Evolutionary conservation across 2,797 vertebrate genomes (phyloP).

Genomic region (Sebastes trivittatus): DNA sequence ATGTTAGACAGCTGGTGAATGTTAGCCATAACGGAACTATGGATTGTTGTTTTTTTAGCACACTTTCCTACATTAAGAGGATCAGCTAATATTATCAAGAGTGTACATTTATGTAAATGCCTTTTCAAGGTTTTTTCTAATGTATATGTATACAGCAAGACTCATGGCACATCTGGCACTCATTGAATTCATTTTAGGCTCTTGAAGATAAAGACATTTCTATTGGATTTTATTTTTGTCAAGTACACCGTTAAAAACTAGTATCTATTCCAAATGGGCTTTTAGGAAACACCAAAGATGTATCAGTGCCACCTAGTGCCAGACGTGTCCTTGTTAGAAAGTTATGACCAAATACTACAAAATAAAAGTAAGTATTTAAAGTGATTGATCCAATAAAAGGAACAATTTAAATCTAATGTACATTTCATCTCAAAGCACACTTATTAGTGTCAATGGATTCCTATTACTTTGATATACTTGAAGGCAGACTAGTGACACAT

Average conservation of each 20-base stretch:
- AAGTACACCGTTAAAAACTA: not conserved
- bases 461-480: not conserved
- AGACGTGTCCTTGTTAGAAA: not conserved
- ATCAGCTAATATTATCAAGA: not conserved
- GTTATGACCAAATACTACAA: not conserved
- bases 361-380: not conserved
- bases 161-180: not conserved
- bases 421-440: not conserved
- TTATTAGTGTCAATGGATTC: not conserved
- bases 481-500: not conserved
- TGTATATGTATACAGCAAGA: not conserved
- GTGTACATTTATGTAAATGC: not conserved
- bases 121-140: not conserved
- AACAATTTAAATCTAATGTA: not conserved
- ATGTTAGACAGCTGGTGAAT: not conserved
- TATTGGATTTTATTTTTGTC: not conserved
- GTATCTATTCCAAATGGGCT: not conserved
- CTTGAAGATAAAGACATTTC: not conserved
- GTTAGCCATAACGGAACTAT: too few species aligned
- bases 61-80: not conserved
- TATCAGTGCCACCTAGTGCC: slow-evolving; percentile 14
- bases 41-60: not conserved
- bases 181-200: not conserved
- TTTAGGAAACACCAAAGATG: not conserved
- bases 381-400: not conserved